Evolutionary conservation across 2,888 invertebrate genomes (phyloP).

Genomic region (Argyra leucocephala): DNA sequence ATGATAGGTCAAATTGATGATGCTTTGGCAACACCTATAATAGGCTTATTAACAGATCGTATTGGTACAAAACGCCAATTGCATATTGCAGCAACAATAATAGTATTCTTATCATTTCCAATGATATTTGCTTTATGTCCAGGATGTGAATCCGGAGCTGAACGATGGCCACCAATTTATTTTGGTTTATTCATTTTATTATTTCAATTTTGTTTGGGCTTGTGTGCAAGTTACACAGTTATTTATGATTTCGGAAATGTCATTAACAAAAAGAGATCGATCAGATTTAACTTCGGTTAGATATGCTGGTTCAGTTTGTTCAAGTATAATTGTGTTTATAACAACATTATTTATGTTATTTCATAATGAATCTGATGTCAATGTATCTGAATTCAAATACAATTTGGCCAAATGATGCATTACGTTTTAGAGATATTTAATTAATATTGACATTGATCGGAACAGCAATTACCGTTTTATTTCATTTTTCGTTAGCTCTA

Average conservation of each 20-base stretch:
- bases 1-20: constrained; percentile 69
- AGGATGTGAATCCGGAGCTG: constrained; percentile 46
- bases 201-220: constrained; percentile 92
- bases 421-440: constrained; percentile 63
- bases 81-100: constrained; percentile 66
- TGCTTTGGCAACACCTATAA: constrained; percentile 75
- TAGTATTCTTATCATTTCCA: constrained; percentile 66
- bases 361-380: too few relatives aligned
- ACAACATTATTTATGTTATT: constrained; percentile 71
- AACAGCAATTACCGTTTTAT: constrained; percentile 53
- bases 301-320: constrained; percentile 78
- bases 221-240: constrained; percentile 87
- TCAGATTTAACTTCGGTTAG: constrained; percentile 73
- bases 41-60: constrained; percentile 72
- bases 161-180: constrained; percentile 50
- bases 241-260: constrained; percentile 76
- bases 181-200: constrained; percentile 55
- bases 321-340: constrained; percentile 74
- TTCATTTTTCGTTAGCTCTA: constrained; percentile 59
- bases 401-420: constrained; percentile 57
- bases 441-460: constrained; percentile 61
- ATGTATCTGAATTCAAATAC: constrained; percentile 45
- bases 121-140: constrained; percentile 66
- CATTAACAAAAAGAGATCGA: constrained; percentile 58
- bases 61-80: constrained; percentile 70